A percentile compares a stretch with the other conserved stretches of the same genome.
Conservation (phyloP, 1,140 invertebrate species). For the Dufourea novaeangliae region DNA sequence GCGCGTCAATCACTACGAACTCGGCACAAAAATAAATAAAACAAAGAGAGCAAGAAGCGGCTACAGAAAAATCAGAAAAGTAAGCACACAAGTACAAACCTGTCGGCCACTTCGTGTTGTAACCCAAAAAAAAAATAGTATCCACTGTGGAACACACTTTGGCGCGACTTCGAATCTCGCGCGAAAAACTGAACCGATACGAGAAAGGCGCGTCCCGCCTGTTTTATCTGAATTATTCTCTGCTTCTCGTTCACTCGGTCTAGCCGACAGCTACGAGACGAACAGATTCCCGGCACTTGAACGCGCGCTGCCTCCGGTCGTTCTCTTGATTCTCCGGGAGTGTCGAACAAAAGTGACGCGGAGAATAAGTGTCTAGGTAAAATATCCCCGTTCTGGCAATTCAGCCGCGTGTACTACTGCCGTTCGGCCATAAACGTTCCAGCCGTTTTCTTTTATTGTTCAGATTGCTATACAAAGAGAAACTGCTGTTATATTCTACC, state of each 20-base stretch:
- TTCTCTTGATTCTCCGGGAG: neutral
- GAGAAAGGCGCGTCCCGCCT: constrained; percentile 27
- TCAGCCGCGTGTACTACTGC: constrained; percentile 32
- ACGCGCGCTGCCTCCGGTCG: neutral
- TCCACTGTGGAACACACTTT: constrained; percentile 53
- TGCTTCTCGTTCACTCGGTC: neutral
- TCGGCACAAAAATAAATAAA: neutral
- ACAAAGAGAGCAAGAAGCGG: neutral
- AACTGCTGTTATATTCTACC: constrained; percentile 36
- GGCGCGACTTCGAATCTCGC: constrained; percentile 47
- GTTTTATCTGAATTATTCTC: neutral
- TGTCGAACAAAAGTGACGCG: constrained; percentile 11
- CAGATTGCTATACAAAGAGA: constrained; percentile 17
- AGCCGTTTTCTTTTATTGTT: constrained; percentile 45
- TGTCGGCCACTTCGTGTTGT: constrained; percentile 45
- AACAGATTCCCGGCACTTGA: constrained; percentile 14
- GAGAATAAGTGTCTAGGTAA: neutral
- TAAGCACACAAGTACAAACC: constrained; percentile 31
- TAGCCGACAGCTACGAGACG: neutral
- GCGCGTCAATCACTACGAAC: neutral
- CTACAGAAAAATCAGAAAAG: constrained; percentile 6
- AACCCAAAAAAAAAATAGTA: constrained; percentile 50
- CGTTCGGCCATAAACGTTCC: constrained; percentile 43
- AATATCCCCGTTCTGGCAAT: constrained; percentile 36
- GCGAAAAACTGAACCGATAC: constrained; percentile 28